phyloP scores from a whole-genome alignment of 2,113 vertebrate species.

The Oplegnathus fasciatus region DNA sequence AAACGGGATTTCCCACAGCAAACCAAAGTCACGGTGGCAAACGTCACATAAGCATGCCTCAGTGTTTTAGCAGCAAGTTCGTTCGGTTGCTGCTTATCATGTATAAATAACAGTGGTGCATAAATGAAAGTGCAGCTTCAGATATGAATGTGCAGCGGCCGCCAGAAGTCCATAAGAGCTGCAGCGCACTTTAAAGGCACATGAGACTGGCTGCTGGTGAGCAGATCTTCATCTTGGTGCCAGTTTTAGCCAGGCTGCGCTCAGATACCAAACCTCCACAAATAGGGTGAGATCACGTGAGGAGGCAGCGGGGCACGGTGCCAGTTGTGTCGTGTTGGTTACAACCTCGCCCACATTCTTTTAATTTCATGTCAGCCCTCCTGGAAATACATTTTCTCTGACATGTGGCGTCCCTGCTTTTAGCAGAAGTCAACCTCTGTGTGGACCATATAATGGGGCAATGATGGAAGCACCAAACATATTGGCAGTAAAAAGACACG shows the following conservation, averaged over 20 bases:
- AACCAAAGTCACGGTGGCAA: slow-evolving; percentile 58
- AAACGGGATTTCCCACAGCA: slow-evolving; percentile 67
- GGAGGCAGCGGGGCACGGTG: slow-evolving; percentile 45
- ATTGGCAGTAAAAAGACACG: slow-evolving; percentile 16
- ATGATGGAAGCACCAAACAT: slow-evolving; percentile 35
- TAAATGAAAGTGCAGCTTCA: slow-evolving; percentile 47
- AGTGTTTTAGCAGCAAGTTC: slow-evolving; percentile 25
- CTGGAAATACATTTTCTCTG: slow-evolving; percentile 74
- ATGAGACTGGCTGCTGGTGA: slow-evolving; percentile 38
- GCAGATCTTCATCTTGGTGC: not conserved
- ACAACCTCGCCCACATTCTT: slow-evolving; percentile 76
- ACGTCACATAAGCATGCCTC: slow-evolving; percentile 39
- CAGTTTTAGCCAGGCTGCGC: slow-evolving; percentile 45
- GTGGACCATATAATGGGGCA: slow-evolving; percentile 28
- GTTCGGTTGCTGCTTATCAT: slow-evolving; percentile 23
- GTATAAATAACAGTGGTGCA: slow-evolving; percentile 57
- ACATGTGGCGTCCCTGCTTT: slow-evolving; percentile 49
- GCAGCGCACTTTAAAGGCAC: not conserved
- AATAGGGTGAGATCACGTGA: slow-evolving; percentile 77
- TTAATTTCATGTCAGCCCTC: slow-evolving; percentile 65
- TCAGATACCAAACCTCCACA: slow-evolving; percentile 59
- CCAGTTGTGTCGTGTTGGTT: slow-evolving; percentile 72
- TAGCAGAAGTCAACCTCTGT: slow-evolving; percentile 44
- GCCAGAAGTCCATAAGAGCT: not conserved
- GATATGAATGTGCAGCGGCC: slow-evolving; percentile 34